Evolutionary conservation across 1,140 invertebrate species (phyloP), one percentile per base, ranked within the genome.

Genomic region (Brachionus angularis): DNA sequence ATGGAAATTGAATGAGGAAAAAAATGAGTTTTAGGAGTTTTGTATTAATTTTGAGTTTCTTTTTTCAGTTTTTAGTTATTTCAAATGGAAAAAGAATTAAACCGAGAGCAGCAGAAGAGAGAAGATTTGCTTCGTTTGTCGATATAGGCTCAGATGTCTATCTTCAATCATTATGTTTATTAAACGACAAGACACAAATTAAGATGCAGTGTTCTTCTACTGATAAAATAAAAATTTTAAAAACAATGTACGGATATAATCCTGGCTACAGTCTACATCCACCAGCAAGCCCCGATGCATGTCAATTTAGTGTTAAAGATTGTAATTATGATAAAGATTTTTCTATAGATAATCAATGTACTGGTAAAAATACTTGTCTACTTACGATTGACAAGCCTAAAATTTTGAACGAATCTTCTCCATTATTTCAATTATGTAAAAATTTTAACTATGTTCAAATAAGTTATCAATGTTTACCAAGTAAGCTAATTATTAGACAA

Each of bases 391-490:
- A 18, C 16, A 67, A 67, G 29, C 18, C 39, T 4, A 29, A 21
- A 31, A 25, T 67, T 27, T 47, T 67, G 62, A 67, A 67, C n/a
- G 62, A 67, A 18, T 67, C 62, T 33, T 3, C n/a, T 1, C 16
- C 36, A 4, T 29, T 47, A 0, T 39, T 27, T 34, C 62, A 67
- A 50, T 29, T 42, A 12, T 67, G 62, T 50, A 67, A 18, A 18
- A 36, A 34, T 12, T 67, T 34, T 12, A 67, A 67, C 25, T 67
- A 67, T 23, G 16, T 67, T 36, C 62, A 67, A 50, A 67, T 67
- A 34, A 67, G 47, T 50, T 67, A 67, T 36, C 62, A 67, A 67
- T 67, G 62, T 46, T 36, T 67, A 36, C 62, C 62, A 67, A 67
- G 62, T 67, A 36, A 47, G 21, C 29, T 7, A n/a, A 27, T 23